Base-by-base conservation (phyloP, 2,113 vertebrate genomes). In the Cryptomyrus ogoouensis region DNA sequence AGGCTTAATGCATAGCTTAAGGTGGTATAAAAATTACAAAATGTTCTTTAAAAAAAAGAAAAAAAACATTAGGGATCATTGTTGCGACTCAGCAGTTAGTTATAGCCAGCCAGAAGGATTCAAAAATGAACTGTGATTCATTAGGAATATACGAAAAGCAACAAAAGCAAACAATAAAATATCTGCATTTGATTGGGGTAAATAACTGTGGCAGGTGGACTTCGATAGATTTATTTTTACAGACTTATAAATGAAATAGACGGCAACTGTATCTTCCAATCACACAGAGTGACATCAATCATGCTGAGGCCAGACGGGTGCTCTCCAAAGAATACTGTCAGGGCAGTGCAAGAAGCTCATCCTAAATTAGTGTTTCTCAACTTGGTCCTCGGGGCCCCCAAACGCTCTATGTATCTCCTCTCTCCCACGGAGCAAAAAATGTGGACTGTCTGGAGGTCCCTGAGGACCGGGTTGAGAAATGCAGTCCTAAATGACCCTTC, bases 221-320 rank as follows among this genome's bases (percentile, higher is more conserved):
- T 35, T 46, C 0, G 1, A 89, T 49, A 83, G 17, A 39, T 42
- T 80, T 19, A 70, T 70, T 70, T 27, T 50, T 89, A 24, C 88
- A 53, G 21, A 42, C 15, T 89, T 42, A 83, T 52, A 83, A 89
- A 89, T 53, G 53, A 53, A 89, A 89, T 27, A 13, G 89, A 89
- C 10, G 49, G 74, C 35, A 44, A 83, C 77, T 58, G 89, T 89
- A 77, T 83, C 89, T 89, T 56, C 89, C 77, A 27, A 89, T 89
- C 50, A 83, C 35, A 46, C 35, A 89, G 13, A 89, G 31, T 58
- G 89, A 84, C 49, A 89, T 89, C 77, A 89, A 24, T 83, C 53
- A 46, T 3, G 21, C 8, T 44, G 19, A 15, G 50, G 31, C 50
- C 89, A 84, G 77, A 89, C 58, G 89, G 49, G 50, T 46, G 19